Conservation (phyloP, 2,797 vertebrate genomes). For the Poecilia wingei region DNA sequence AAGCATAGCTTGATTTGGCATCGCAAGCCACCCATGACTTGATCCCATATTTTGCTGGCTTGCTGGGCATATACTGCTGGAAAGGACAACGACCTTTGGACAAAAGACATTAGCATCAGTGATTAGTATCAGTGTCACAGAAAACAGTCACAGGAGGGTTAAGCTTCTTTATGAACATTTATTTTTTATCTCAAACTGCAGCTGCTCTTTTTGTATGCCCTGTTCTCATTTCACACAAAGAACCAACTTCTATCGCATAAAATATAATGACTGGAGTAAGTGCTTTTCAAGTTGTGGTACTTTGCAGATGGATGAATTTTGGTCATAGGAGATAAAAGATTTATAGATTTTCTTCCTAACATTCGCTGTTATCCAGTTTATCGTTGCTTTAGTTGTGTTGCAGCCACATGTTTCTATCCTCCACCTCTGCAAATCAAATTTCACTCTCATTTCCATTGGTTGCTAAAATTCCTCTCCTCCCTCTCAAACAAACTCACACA, state of each 20-base stretch:
- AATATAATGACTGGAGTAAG: background rate
- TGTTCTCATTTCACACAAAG: background rate
- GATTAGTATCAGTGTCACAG: too few species aligned
- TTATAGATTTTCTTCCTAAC: background rate
- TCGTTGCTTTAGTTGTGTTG: background rate
- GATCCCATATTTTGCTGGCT: too few species aligned
- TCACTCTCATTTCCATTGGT: conserved; percentile 61
- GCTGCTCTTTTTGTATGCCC: background rate
- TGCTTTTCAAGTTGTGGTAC: background rate
- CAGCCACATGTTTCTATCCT: background rate
- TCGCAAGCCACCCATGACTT: too few species aligned
- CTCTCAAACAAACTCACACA: background rate
- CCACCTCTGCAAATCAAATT: conserved; percentile 44
- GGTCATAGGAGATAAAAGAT: background rate
- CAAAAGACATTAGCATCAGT: too few species aligned
- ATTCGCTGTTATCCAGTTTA: background rate
- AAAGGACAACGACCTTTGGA: too few species aligned
- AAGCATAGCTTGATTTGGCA: too few species aligned
- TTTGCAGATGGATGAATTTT: background rate
- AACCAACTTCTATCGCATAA: background rate
- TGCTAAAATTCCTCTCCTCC: conserved; percentile 37
- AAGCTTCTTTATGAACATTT: background rate
- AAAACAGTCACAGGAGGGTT: too few species aligned
- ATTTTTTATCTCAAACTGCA: background rate
- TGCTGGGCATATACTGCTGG: too few species aligned